These are phyloP conservation scores for Drosophila serrata DNA, from an alignment of 1,140 invertebrate genomes.

Conservation along the genomic window DNA sequence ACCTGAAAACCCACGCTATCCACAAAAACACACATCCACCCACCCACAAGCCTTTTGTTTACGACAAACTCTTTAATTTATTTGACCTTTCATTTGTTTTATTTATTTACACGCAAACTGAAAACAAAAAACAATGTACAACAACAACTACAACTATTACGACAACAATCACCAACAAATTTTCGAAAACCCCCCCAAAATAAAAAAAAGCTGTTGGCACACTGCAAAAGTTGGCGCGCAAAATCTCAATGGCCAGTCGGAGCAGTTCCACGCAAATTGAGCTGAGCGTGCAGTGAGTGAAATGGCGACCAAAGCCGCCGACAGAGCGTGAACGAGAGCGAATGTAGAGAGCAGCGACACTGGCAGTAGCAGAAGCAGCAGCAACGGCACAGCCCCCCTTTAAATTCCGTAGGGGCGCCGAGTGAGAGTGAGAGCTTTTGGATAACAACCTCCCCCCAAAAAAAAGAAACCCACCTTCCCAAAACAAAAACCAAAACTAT, in stretches of 20 bases:
- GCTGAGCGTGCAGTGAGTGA: constrained; percentile 72
- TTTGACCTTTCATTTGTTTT: constrained; percentile 73
- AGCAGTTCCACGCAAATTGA: constrained; percentile 84
- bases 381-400: constrained; percentile 23
- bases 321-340: constrained; percentile 37
- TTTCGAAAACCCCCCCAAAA: constrained; percentile 36
- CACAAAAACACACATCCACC: background rate
- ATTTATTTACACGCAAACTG: constrained; percentile 78
- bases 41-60: constrained; percentile 27
- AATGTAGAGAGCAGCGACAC: constrained; percentile 42
- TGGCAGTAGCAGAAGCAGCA: constrained; percentile 38
- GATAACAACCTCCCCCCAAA: constrained; percentile 4
- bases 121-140: constrained; percentile 42
- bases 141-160: constrained; percentile 38
- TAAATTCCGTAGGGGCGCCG: constrained; percentile 7
- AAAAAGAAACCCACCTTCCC: constrained; percentile 6
- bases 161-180: constrained; percentile 45
- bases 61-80: constrained; percentile 58
- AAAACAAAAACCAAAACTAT: constrained; percentile 15
- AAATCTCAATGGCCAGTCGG: constrained; percentile 82
- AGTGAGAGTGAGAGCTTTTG: constrained; percentile 24
- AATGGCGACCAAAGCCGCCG: constrained; percentile 1
- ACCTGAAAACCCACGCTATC: constrained; percentile 3
- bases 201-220: constrained; percentile 77
- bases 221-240: constrained; percentile 84